Conservation (phyloP, 1,140 invertebrate genomes). For the Cydia splendana region DNA sequence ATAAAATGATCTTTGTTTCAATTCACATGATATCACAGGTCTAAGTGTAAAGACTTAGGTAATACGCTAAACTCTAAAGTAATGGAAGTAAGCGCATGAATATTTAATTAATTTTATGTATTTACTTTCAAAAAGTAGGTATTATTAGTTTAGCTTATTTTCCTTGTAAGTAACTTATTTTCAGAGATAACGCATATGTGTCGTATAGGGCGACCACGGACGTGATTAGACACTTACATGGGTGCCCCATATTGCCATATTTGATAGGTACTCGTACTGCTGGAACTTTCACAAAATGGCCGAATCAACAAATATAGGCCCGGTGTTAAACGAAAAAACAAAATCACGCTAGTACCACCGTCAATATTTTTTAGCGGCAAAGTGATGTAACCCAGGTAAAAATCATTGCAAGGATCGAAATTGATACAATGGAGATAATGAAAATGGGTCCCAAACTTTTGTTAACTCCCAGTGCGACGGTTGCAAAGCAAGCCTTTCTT, state of each 20-base stretch:
- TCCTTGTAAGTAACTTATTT: not conserved
- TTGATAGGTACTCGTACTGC: not conserved
- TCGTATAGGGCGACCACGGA: not conserved
- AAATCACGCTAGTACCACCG: not conserved
- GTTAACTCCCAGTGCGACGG: not conserved
- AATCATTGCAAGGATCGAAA: not conserved
- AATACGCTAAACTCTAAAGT: too few species aligned
- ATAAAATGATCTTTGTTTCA: not conserved
- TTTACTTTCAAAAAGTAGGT: too few species aligned
- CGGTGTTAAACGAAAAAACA: not conserved
- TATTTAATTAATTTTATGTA: too few species aligned
- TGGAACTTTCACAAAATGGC: not conserved
- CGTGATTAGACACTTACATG: not conserved
- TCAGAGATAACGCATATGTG: not conserved
- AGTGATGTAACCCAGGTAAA: not conserved
- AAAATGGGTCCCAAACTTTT: constrained; percentile 16
- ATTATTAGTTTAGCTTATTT: too few species aligned
- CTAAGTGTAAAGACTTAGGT: too few species aligned
- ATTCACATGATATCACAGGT: too few species aligned
- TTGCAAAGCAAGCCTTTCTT: constrained; percentile 24
- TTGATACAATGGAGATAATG: constrained; percentile 17
- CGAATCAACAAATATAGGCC: not conserved
- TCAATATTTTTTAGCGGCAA: not conserved
- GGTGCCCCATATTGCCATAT: not conserved
- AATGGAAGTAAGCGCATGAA: too few species aligned